Conservation (phyloP, 2,113 vertebrate species). For the Entelurus aequoreus region DNA sequence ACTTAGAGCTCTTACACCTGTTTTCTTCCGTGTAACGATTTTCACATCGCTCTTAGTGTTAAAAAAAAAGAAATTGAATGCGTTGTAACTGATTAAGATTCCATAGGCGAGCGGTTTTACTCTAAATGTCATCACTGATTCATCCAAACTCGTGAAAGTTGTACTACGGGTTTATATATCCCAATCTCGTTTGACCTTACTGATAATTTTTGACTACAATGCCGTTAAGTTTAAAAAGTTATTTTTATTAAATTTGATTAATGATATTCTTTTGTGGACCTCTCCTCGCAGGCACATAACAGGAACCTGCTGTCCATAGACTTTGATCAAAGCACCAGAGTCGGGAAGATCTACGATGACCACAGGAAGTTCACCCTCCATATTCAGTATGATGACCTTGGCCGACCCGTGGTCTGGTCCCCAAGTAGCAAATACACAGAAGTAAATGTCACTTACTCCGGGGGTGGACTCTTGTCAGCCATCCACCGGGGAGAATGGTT, state of each 20-base stretch:
- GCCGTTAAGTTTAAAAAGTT: slow-evolving; percentile 16
- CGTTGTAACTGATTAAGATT: slow-evolving; percentile 39
- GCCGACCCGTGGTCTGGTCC: slow-evolving; percentile 89
- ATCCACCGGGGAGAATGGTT: slow-evolving; percentile 94
- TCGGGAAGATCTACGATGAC: slow-evolving; percentile 97
- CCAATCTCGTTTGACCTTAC: slow-evolving; percentile 11
- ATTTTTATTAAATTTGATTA: slow-evolving; percentile 6
- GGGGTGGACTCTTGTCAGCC: slow-evolving; percentile 81
- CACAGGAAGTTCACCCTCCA: slow-evolving; percentile 96
- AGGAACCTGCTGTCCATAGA: slow-evolving; percentile 97
- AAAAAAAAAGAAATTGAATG: slow-evolving; percentile 25
- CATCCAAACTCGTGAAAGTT: slow-evolving; percentile 42
- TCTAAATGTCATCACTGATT: slow-evolving; percentile 55
- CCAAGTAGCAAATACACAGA: slow-evolving; percentile 96
- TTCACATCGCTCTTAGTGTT: slow-evolving; percentile 6
- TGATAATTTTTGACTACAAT: slow-evolving; percentile 30
- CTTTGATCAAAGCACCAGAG: slow-evolving; percentile 88
- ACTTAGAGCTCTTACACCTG: slow-evolving; percentile 4
- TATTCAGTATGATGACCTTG: slow-evolving; percentile 88
- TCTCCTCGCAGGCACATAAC: slow-evolving; percentile 83
- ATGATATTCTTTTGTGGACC: slow-evolving; percentile 1
- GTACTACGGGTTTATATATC: slow-evolving; percentile 27
- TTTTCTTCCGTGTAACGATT: slow-evolving; percentile 9
- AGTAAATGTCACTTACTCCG: slow-evolving; percentile 91
- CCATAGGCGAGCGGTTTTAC: slow-evolving; percentile 16